Base-by-base conservation (phyloP, 2,113 vertebrate species). In the Marmota flaviventris region DNA sequence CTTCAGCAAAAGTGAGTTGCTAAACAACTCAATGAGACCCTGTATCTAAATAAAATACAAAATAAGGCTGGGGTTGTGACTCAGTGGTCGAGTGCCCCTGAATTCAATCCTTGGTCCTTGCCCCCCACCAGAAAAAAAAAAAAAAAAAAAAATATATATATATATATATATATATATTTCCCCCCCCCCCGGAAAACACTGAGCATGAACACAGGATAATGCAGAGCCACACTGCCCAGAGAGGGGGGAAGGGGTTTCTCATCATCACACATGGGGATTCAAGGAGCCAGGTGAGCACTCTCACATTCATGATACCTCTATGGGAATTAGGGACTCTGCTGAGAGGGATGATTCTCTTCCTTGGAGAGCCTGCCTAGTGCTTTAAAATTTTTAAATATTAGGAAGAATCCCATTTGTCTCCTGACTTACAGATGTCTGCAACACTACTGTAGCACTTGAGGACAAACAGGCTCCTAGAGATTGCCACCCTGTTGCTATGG, bases 201-300 rank as follows among this genome's bases (percentile, higher is more conserved):
- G 24, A 34, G 25, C 18, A 3, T 18, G n/a, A 48, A 24, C 86
- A 20, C 8, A 29, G 79, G 48, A 4, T 34, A 2, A 24, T 10
- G 11, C n/a, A 22, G 67, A 87, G 69, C 0, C 32, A 3, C 0
- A 53, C 76, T 2, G 11, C 56, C 78, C 51, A 22, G 1, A 8
- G 22, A 9, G n/a, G 58, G 61, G 22, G 13, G 83, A 65, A 45
- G 2, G 13, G 25, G 37, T 14, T 76, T 16, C 48, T 77, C 27
- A 42, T 37, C 48, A 12, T 0, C 13, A 29, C 7, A 29, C 53
- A 0, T 0, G 9, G 72, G 5, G 4, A 0, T 45, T 79, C 90
- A 39, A 53, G 69, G 29, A 11, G 37, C 8, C n/a, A 10, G 14
- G 18, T 12, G 34, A 39, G 25, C n/a, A 25, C 91, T 5, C 45